A percentile compares a stretch with the other conserved stretches of the same genome.
These are phyloP conservation scores for Ferdinandea cuprea DNA, from an alignment of 2,888 invertebrate species.

Conservation along the genomic window DNA sequence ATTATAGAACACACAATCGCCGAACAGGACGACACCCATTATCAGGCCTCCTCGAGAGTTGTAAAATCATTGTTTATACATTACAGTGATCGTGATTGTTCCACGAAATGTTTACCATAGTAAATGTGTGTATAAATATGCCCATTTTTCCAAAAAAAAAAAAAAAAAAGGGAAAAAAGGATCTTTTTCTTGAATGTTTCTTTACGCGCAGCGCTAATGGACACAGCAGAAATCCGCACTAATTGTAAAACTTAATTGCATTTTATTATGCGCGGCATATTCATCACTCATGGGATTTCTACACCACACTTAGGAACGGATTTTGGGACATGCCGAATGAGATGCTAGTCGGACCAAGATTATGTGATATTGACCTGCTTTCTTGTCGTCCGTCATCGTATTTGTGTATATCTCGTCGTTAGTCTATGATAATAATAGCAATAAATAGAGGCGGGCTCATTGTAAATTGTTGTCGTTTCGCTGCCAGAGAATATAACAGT, in stretches of 20 bases:
- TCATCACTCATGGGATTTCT: constrained; percentile 6
- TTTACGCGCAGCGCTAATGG: constrained; percentile 44
- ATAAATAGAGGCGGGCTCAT: constrained; percentile 42
- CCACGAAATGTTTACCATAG: constrained; percentile 56
- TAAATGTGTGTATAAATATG: constrained; percentile 20
- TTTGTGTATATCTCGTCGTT: not conserved
- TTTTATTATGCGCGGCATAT: constrained; percentile 43
- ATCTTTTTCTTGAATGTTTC: constrained; percentile 27
- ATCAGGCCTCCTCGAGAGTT: constrained; percentile 45
- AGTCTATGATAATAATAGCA: constrained; percentile 18
- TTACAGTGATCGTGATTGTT: constrained; percentile 27
- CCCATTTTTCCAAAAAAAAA: too few relatives aligned
- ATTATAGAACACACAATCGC: not conserved
- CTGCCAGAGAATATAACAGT: constrained; percentile 24
- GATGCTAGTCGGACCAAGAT: not conserved
- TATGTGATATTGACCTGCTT: constrained; percentile 10
- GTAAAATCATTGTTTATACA: constrained; percentile 54
- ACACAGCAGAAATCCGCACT: constrained; percentile 28
- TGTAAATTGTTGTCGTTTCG: constrained; percentile 41
- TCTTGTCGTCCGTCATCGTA: not conserved
- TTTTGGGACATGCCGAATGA: not conserved
- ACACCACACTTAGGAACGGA: constrained; percentile 20
- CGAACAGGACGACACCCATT: constrained; percentile 48
- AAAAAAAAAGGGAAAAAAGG: constrained; percentile 42
- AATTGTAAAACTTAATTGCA: constrained; percentile 52